Base-by-base conservation (phyloP, 2,797 vertebrate genomes). In the Eospalax fontanierii region DNA sequence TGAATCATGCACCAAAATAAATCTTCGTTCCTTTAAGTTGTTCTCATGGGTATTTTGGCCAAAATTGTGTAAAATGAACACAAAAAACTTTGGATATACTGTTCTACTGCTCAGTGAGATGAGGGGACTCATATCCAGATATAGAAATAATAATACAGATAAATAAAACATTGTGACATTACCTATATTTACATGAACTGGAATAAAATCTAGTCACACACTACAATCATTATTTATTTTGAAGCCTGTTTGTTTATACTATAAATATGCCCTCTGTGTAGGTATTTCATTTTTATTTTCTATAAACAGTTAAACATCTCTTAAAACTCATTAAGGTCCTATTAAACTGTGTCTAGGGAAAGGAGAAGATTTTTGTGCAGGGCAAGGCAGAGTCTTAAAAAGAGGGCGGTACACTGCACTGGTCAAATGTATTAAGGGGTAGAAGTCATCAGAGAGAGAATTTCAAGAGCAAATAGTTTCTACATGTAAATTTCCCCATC, bases 301-400 rank as follows among this genome's bases (percentile, higher is more conserved):
- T 82, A 54, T 24, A 16, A 87, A 80, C 35, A 84, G 66, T 73
- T 66, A 70, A 54, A 63, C 40, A 89, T 90, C 33, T 71, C 80
- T 81, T 68, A 59, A 92, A 95, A 61, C 9, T 8, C 40, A 73
- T 74, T 70, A 87, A 87, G 35, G 35, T 87, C 21, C 54, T 90
- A 84, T 74, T 86, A 14, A 82, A 4, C 46, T 91, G 50, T 70
- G 7, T 46, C 63, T 11, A 94, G 86, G 35, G n/a, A 92, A 90
- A 96, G 74, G 33, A 87, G 40, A 30, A 87, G 38, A 85, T 66
- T 95, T 93, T 90, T 86, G 63, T n/a, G 63, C 10, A 78, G 46
- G 15, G 54, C 19, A 57, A 30, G 54, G 46, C 38, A 70, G 74
- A 79, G 24, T 70, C 57, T 74, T 78, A 15, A 93, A 68, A 90